Conservation (phyloP, 2,888 invertebrate genomes). For the Neuroscelio doddi region DNA sequence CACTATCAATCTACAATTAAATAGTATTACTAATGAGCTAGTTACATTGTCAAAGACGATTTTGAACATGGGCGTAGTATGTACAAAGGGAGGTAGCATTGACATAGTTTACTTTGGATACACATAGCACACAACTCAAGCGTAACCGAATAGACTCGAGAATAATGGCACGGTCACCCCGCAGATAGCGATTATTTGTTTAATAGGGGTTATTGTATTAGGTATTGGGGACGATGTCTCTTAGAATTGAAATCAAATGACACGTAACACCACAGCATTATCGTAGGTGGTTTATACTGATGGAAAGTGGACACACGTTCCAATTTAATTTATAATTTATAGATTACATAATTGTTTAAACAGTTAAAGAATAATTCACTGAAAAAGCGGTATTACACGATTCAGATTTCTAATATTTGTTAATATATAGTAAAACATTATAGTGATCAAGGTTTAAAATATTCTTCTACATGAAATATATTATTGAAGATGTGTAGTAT, state of each 20-base stretch:
- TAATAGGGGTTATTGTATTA: slow-evolving; percentile 57
- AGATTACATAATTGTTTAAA: too few species aligned
- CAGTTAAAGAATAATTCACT: too few species aligned
- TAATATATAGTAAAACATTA: too few species aligned
- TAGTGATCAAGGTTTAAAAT: too few species aligned
- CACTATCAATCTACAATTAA: slow-evolving; percentile 1
- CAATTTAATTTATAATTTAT: slow-evolving; percentile 14
- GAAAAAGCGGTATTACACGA: too few species aligned
- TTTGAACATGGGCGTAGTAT: not conserved
- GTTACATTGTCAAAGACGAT: not conserved
- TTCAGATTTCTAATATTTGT: too few species aligned
- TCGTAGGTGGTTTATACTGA: slow-evolving; percentile 6
- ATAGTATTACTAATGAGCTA: too few species aligned
- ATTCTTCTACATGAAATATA: too few species aligned
- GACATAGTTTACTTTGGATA: not conserved
- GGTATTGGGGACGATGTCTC: slow-evolving; percentile 38
- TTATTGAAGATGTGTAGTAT: too few species aligned
- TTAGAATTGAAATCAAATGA: slow-evolving; percentile 57
- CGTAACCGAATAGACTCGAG: slow-evolving; percentile 9
- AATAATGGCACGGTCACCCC: slow-evolving; percentile 8
- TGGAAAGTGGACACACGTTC: slow-evolving; percentile 10
- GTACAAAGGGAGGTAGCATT: too few species aligned
- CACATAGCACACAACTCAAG: not conserved
- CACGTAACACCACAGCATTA: slow-evolving; percentile 52
- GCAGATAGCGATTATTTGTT: slow-evolving; percentile 57